Percentiles rank a stretch among this genome's conserved stretches.
These are phyloP conservation scores for Dynastes maya DNA, from an alignment of 2,888 invertebrate species.

Conservation along the genomic window DNA sequence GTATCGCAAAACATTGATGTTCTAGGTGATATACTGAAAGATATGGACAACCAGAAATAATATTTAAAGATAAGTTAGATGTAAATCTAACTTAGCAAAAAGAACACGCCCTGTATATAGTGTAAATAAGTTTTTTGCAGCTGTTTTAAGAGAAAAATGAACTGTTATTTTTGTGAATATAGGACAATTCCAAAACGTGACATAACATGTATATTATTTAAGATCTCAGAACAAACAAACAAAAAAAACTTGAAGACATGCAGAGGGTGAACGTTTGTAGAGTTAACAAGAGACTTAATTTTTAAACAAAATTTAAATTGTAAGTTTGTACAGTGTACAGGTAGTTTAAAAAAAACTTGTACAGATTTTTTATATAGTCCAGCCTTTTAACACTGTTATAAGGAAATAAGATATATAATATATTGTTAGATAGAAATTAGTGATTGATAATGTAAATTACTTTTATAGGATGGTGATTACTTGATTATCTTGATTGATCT, in stretches of 20 bases:
- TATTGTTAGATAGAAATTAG: slow-evolving; percentile 60
- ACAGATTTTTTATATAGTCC: slow-evolving; percentile 64
- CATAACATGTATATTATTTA: slow-evolving; percentile 26
- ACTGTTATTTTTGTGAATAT: slow-evolving; percentile 22
- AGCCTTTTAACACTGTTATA: slow-evolving; percentile 65
- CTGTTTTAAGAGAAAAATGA: slow-evolving; percentile 14
- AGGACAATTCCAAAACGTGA: background rate
- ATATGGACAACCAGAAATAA: slow-evolving; percentile 65
- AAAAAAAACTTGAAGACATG: background rate
- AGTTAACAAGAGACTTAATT: slow-evolving; percentile 37
- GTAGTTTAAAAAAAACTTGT: slow-evolving; percentile 56
- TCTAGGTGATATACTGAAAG: slow-evolving; percentile 68
- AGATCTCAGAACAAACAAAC: slow-evolving; percentile 24
- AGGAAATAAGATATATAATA: slow-evolving; percentile 63
- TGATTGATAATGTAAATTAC: slow-evolving; percentile 48
- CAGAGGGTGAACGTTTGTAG: background rate
- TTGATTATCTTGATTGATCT: background rate
- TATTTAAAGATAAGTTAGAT: slow-evolving; percentile 52
- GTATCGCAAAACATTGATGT: slow-evolving; percentile 65
- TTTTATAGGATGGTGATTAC: slow-evolving; percentile 41
- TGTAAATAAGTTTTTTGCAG: slow-evolving; percentile 51
- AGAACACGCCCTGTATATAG: slow-evolving; percentile 48
- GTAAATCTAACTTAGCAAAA: slow-evolving; percentile 45
- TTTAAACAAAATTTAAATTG: slow-evolving; percentile 25
- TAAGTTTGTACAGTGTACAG: slow-evolving; percentile 56